phyloP scores from a whole-genome alignment of 2,113 vertebrate species.

The Gila orcuttii region DNA sequence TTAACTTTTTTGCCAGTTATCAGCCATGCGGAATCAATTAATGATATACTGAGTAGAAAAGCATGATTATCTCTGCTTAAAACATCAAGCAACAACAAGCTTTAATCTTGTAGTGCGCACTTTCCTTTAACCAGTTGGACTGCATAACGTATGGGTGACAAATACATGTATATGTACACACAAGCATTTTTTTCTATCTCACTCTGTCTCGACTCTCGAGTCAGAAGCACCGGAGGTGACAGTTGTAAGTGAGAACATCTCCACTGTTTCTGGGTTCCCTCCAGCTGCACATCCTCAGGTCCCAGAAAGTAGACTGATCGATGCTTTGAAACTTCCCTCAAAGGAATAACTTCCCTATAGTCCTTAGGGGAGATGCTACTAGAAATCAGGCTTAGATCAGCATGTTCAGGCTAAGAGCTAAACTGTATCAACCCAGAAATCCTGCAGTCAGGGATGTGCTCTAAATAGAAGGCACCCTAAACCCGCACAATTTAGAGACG shows the following conservation, averaged over 20 bases:
- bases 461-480: constrained; percentile 29
- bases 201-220: neutral
- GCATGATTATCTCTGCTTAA: neutral
- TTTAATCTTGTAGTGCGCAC: neutral
- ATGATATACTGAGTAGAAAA: neutral
- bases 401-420: constrained; percentile 21
- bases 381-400: constrained; percentile 11
- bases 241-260: constrained; percentile 39
- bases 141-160: neutral
- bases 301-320: constrained; percentile 4
- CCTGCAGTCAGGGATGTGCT: constrained; percentile 10
- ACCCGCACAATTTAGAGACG: neutral
- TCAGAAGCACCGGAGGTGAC: constrained; percentile 33
- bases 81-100: neutral
- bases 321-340: constrained; percentile 30
- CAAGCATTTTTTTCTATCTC: neutral
- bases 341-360: neutral
- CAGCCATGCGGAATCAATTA: neutral
- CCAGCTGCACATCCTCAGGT: constrained; percentile 26
- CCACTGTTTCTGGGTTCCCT: constrained; percentile 12
- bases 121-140: neutral
- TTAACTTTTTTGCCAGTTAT: neutral
- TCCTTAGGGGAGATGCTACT: neutral
- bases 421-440: constrained; percentile 17
- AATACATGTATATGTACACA: neutral